These are phyloP conservation scores for Rhogogaster chlorosoma DNA, from an alignment of 2,888 invertebrate genomes.

Conservation along the genomic window DNA sequence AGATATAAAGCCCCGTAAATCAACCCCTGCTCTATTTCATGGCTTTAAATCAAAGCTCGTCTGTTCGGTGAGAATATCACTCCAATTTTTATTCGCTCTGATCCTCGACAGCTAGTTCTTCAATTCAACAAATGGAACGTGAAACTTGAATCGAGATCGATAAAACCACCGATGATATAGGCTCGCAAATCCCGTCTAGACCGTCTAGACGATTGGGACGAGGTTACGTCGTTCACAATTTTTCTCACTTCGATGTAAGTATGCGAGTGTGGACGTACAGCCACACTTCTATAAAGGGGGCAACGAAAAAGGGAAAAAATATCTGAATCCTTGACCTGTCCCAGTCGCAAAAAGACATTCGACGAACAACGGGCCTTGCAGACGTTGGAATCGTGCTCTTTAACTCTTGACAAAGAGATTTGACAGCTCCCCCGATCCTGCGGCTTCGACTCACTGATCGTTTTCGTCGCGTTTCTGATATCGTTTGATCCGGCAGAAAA, in stretches of 20 bases:
- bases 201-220: not conserved
- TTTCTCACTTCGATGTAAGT: not conserved
- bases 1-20: constrained; percentile 1
- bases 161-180: not conserved
- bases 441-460: not conserved
- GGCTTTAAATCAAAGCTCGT: not conserved
- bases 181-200: not conserved
- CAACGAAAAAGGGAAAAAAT: not conserved
- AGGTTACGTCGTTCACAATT: not conserved
- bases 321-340: constrained; percentile 26
- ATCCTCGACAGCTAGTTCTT: not conserved
- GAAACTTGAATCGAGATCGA: not conserved
- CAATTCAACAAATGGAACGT: not conserved
- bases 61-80: not conserved
- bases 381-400: not conserved
- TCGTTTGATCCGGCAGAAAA: not conserved
- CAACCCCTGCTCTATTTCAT: not conserved
- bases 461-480: constrained; percentile 1
- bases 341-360: not conserved
- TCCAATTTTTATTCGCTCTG: not conserved
- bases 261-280: not conserved
- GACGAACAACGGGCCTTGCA: constrained; percentile 15
- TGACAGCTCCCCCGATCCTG: not conserved
- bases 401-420: constrained; percentile 18
- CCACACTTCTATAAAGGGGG: not conserved